phyloP scores from a whole-genome alignment of 2,888 invertebrate genomes.

The Hermodice carunculata region DNA sequence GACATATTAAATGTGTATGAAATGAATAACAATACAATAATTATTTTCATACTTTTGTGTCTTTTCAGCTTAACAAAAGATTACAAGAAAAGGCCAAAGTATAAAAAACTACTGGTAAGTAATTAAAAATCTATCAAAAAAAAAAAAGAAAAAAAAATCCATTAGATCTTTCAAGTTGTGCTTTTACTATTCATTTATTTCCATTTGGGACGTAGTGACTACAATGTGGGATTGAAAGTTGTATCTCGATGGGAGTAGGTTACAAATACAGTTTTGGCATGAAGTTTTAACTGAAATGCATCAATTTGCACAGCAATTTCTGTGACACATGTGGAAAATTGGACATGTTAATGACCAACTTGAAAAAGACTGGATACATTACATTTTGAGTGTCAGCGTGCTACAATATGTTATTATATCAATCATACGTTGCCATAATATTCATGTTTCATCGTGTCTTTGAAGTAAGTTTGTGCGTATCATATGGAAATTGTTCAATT shows the following conservation, averaged over 20 bases:
- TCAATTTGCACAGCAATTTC: too few species aligned
- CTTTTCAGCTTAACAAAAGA: slow-evolving; percentile 89
- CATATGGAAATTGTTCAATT: not conserved
- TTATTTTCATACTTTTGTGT: slow-evolving; percentile 13
- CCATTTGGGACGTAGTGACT: not conserved
- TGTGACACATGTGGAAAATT: too few species aligned
- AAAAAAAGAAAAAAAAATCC: slow-evolving; percentile 95
- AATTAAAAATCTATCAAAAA: slow-evolving; percentile 90
- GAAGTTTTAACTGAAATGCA: too few species aligned
- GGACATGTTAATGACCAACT: too few species aligned
- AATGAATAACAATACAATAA: not conserved
- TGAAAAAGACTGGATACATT: too few species aligned
- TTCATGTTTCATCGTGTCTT: not conserved
- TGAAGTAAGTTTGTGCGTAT: too few species aligned
- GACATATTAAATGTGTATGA: not conserved
- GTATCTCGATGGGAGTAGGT: not conserved
- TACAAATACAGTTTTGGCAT: too few species aligned
- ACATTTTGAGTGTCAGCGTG: too few species aligned
- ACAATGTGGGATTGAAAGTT: not conserved
- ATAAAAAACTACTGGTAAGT: slow-evolving; percentile 82
- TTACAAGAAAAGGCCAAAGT: slow-evolving; percentile 93
- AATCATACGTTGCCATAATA: too few species aligned
- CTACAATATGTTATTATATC: too few species aligned
- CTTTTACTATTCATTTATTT: not conserved
- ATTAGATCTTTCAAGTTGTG: slow-evolving; percentile 71